A percentile compares a stretch with the other conserved stretches of the same genome.
phyloP scores from a whole-genome alignment of 2,888 invertebrate genomes.

The Cyrtodaria siliqua region DNA sequence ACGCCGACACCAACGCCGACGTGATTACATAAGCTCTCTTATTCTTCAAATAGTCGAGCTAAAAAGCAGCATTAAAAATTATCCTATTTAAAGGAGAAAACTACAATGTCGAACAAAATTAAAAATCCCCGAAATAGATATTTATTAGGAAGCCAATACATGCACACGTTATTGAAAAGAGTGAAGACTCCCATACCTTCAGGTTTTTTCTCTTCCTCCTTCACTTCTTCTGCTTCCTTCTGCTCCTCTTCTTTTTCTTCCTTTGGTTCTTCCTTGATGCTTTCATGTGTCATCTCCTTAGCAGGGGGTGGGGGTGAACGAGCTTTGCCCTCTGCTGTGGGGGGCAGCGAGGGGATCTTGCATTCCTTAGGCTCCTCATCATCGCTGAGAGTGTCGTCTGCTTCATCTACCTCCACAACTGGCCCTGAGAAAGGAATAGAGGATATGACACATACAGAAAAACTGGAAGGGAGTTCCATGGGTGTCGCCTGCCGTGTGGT shows the following conservation, averaged over 20 bases:
- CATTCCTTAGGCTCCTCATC: conserved; percentile 67
- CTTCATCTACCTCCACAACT: conserved; percentile 84
- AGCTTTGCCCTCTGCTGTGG: conserved; percentile 36
- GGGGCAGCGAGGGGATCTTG: conserved; percentile 41
- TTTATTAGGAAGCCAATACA: too few species aligned
- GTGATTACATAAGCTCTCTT: too few species aligned
- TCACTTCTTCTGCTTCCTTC: conserved; percentile 29
- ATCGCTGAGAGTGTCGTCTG: conserved; percentile 77
- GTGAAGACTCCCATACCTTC: not conserved
- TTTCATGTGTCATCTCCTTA: conserved; percentile 8
- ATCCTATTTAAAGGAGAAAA: too few species aligned
- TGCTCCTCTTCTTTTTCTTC: conserved; percentile 3
- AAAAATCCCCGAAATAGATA: too few species aligned
- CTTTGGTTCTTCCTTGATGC: conserved; percentile 24
- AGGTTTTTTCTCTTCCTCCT: conserved; percentile 37
- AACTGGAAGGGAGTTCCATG: too few species aligned
- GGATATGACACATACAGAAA: too few species aligned
- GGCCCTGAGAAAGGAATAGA: conserved; percentile 76
- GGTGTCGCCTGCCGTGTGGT: too few species aligned
- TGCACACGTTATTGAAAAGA: too few species aligned
- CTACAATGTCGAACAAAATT: too few species aligned
- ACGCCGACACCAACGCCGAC: too few species aligned
- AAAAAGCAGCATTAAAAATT: too few species aligned
- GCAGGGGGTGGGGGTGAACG: conserved; percentile 31
- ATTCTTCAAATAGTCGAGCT: too few species aligned